Percentiles rank a stretch among this genome's conserved stretches.
These are phyloP conservation scores for Glaucidium brasilianum DNA, from an alignment of 2,113 vertebrate species.

Conservation along the genomic window DNA sequence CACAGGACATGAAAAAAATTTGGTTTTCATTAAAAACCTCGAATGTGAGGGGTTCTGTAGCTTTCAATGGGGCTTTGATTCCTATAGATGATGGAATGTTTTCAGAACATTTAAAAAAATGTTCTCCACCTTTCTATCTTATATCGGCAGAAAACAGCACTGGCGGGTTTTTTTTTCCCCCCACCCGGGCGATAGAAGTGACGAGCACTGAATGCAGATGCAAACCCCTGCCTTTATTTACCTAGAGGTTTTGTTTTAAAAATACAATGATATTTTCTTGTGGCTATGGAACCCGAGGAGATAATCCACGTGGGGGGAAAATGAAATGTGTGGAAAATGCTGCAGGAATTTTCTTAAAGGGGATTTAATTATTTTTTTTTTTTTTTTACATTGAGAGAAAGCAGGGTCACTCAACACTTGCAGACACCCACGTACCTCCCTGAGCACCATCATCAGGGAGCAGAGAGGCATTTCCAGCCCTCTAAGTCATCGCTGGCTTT, in stretches of 20 bases:
- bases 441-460: neutral
- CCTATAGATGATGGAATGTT: conserved; percentile 65
- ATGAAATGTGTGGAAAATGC: neutral
- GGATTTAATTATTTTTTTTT: neutral
- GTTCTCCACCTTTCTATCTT: conserved; percentile 56
- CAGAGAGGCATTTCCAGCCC: neutral
- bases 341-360: neutral
- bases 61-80: conserved; percentile 79
- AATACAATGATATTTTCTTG: conserved; percentile 49
- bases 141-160: neutral
- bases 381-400: neutral
- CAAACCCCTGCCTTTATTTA: conserved; percentile 32
- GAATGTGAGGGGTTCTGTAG: conserved; percentile 61
- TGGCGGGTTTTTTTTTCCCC: neutral
- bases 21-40: conserved; percentile 74
- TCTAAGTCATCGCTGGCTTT: neutral
- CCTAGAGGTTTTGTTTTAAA: conserved; percentile 50
- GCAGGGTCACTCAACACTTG: neutral
- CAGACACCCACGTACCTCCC: neutral
- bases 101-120: conserved; percentile 65
- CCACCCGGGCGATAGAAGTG: neutral
- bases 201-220: neutral
- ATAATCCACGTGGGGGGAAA: neutral
- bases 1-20: conserved; percentile 47
- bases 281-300: conserved; percentile 46